Evolutionary conservation across 2,113 vertebrate genomes (phyloP).

Genomic region (Macquaria ambigua): DNA sequence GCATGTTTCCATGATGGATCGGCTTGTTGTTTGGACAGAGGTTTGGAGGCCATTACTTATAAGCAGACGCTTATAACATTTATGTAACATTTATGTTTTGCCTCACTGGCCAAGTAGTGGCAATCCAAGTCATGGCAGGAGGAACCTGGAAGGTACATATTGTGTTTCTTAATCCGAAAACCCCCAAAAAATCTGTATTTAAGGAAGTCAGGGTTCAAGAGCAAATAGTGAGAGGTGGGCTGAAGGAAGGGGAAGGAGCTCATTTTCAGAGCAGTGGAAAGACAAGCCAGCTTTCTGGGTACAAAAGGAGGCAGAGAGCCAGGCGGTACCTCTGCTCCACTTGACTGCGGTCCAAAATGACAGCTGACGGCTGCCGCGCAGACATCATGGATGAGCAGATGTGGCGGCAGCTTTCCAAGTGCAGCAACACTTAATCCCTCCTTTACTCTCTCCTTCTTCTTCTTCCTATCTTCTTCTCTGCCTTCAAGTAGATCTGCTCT

Average conservation of each 20-base stretch:
- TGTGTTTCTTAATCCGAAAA: slow-evolving; percentile 5
- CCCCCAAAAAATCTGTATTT: neutral
- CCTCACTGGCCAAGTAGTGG: slow-evolving; percentile 34
- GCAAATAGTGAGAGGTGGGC: slow-evolving; percentile 6
- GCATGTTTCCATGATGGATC: slow-evolving; percentile 78
- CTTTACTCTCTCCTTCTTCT: slow-evolving; percentile 40
- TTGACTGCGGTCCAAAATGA: slow-evolving; percentile 87
- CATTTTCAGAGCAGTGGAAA: slow-evolving; percentile 42
- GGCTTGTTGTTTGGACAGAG: slow-evolving; percentile 75
- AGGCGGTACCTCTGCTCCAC: slow-evolving; percentile 82
- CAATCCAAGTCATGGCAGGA: slow-evolving; percentile 21
- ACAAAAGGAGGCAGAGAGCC: slow-evolving; percentile 69
- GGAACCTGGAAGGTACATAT: slow-evolving; percentile 4
- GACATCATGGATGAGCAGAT: slow-evolving; percentile 86
- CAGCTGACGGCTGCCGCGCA: slow-evolving; percentile 84
- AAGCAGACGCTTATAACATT: slow-evolving; percentile 36
- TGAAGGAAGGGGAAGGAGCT: neutral
- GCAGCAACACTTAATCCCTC: slow-evolving; percentile 76
- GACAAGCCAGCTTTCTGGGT: slow-evolving; percentile 68
- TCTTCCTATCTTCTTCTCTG: slow-evolving; percentile 2
- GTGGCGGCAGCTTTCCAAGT: slow-evolving; percentile 87
- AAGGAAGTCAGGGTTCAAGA: slow-evolving; percentile 23
- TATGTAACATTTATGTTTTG: slow-evolving; percentile 51
- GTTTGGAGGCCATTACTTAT: slow-evolving; percentile 72
- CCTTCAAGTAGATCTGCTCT: slow-evolving; percentile 22